phyloP scores from a whole-genome alignment of 2,888 invertebrate species.

The Schizotus pectinicornis region DNA sequence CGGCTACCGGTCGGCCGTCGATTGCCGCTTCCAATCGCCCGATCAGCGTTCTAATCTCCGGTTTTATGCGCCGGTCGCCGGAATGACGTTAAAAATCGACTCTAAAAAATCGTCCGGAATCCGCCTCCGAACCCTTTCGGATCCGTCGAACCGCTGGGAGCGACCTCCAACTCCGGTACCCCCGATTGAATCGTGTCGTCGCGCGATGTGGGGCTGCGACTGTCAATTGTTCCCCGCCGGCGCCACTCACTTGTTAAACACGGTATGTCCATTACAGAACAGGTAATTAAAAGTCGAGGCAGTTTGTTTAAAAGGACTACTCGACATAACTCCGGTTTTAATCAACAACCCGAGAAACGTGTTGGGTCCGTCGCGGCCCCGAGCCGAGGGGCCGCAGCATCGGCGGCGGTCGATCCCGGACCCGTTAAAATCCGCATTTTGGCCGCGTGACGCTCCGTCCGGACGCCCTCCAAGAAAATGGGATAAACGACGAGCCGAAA shows the following conservation, averaged over 20 bases:
- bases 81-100: too few species aligned
- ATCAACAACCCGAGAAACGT: conserved; percentile 44
- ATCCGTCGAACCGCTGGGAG: conserved; percentile 7
- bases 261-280: conserved; percentile 60
- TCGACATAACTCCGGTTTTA: conserved; percentile 57
- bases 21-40: too few species aligned
- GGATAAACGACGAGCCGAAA: conserved; percentile 37
- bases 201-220: conserved; percentile 54
- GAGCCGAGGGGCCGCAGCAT: conserved; percentile 1
- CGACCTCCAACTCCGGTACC: conserved; percentile 4
- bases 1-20: too few species aligned
- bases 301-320: conserved; percentile 55
- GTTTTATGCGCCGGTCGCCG: too few species aligned
- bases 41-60: too few species aligned
- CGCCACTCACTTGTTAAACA: conserved; percentile 58
- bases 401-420: conserved; percentile 7
- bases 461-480: conserved; percentile 20
- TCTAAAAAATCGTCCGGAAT: too few species aligned
- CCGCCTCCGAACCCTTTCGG: conserved; percentile 3
- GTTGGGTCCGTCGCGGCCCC: conserved; percentile 5
- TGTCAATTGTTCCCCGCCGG: conserved; percentile 56
- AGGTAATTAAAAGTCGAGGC: conserved; percentile 60
- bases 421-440: conserved; percentile 24
- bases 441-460: conserved; percentile 17
- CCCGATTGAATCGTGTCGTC: conserved; percentile 39